Base-by-base conservation (phyloP, 2,888 invertebrate species). In the Stenoptilia bipunctidactyla region DNA sequence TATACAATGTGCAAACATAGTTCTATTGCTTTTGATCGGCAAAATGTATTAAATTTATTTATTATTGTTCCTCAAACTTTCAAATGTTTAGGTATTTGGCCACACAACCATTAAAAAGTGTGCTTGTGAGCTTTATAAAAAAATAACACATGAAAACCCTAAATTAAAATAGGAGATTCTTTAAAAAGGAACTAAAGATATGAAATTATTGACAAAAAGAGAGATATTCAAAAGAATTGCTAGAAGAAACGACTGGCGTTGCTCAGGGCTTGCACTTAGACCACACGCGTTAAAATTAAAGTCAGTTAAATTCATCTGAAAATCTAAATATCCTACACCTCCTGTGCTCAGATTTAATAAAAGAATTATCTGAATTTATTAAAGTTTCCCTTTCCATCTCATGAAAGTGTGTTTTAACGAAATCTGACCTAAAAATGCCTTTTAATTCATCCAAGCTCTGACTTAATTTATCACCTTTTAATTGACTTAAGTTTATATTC, bases 351-450 rank as follows among this genome's bases (percentile, higher is more conserved):
- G 82, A 73, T 27, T 68, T 13, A 25, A 82, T 83, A 40, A 83
- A 83, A 2, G 67, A 46, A 47, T 83, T 83, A 39, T 82, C 77
- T 0, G 80, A 67, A 6, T 61, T 55, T 40, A 83, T 65, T 13
- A 83, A 46, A 1, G 75, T 65, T 35, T 82, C 82, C 36, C 64
- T 60, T 33, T 83, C 82, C 0, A 53, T 48, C 8, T 74, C 72
- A 38, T 46, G 55, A 41, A 80, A 71, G 2, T 61, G 64, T 12
- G 66, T 46, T 37, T 54, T 74, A 0, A 77, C 79, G 13, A 79
- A 76, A 13, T 74, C 77, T 6, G 61, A 53, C 39, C 53, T 64
- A 2, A 67, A 46, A 2, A 59, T 61, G 1, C 52, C 56, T 33
- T 65, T 74, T 2, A 71, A 47, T 25, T 80, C 68, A 27, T 68